A percentile compares a stretch with the other conserved stretches of the same genome.
These are phyloP conservation scores for Rotaria sp. DNA, from an alignment of 2,888 invertebrate species.

Conservation along the genomic window DNA sequence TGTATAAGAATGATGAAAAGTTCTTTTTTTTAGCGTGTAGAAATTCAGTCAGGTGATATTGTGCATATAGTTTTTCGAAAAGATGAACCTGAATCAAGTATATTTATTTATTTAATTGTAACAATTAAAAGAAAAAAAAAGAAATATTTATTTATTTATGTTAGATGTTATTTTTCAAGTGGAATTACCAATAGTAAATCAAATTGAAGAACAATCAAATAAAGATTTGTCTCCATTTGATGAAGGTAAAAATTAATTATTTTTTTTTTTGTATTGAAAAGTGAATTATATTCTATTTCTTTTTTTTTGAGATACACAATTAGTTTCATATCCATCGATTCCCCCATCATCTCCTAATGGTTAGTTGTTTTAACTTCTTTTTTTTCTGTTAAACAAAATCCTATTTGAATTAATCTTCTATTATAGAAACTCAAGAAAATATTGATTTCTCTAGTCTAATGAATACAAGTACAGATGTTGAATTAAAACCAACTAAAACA, in stretches of 20 bases:
- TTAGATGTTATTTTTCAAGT: slow-evolving; percentile 2
- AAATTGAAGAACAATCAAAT: too few species aligned
- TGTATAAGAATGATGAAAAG: too few species aligned
- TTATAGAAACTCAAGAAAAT: not conserved
- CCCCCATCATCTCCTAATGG: not conserved
- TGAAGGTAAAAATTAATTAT: too few species aligned
- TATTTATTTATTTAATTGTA: slow-evolving; percentile 42
- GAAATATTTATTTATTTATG: not conserved
- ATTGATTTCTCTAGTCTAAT: not conserved
- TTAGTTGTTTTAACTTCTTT: not conserved
- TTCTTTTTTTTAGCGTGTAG: slow-evolving; percentile 43
- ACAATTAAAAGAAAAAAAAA: too few species aligned
- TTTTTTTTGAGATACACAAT: slow-evolving; percentile 23
- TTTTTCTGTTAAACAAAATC: too few species aligned
- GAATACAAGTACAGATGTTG: slow-evolving; percentile 19
- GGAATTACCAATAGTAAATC: not conserved
- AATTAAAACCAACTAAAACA: not conserved
- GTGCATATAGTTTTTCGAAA: slow-evolving; percentile 50
- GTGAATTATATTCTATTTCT: too few species aligned
- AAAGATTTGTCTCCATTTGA: too few species aligned
- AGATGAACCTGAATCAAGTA: slow-evolving; percentile 46
- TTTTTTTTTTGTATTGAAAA: too few species aligned
- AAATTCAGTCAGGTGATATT: slow-evolving; percentile 50
- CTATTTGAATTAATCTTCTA: not conserved
- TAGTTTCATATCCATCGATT: not conserved